A percentile compares a stretch with the other conserved stretches of the same genome.
Evolutionary conservation across 2,888 invertebrate genomes (phyloP).

Genomic region (Cotesia congregata): DNA sequence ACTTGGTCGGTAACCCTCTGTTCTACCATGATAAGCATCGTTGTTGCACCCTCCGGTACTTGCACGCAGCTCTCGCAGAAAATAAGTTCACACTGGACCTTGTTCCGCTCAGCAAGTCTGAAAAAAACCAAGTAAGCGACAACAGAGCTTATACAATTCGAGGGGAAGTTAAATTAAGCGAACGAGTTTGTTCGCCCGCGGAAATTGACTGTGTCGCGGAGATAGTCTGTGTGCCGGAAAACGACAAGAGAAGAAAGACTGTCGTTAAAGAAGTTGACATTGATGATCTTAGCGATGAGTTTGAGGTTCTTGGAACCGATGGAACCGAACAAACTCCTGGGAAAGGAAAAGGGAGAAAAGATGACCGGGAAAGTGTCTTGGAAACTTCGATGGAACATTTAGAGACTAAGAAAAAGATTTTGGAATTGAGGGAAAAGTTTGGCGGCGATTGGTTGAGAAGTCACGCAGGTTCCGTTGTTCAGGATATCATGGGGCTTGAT

Average conservation of each 20-base stretch:
- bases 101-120: slow-evolving; percentile 72
- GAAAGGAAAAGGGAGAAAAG: slow-evolving; percentile 42
- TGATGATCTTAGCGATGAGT: slow-evolving; percentile 54
- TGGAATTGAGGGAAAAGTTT: slow-evolving; percentile 73
- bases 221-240: slow-evolving; percentile 45
- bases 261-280: slow-evolving; percentile 70
- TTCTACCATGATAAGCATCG: slow-evolving; percentile 76
- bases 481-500: slow-evolving; percentile 72
- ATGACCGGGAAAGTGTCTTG: slow-evolving; percentile 48
- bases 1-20: slow-evolving; percentile 76
- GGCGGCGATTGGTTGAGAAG: slow-evolving; percentile 76
- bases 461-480: slow-evolving; percentile 72
- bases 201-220: neutral
- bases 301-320: neutral
- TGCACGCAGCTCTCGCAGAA: slow-evolving; percentile 73
- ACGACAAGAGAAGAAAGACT: slow-evolving; percentile 56
- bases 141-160: slow-evolving; percentile 58
- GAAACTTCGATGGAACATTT: slow-evolving; percentile 71
- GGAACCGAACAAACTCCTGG: slow-evolving; percentile 61
- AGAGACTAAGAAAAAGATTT: slow-evolving; percentile 75
- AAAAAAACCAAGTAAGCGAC: slow-evolving; percentile 69
- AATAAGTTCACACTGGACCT: slow-evolving; percentile 75
- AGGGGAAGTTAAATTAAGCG: slow-evolving; percentile 30
- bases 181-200: neutral
- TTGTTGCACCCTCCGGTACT: slow-evolving; percentile 71